A percentile compares a stretch with the other conserved stretches of the same genome.
These are phyloP conservation scores for Takifugu ocellatus DNA, from an alignment of 2,797 vertebrate genomes.

Conservation along the genomic window DNA sequence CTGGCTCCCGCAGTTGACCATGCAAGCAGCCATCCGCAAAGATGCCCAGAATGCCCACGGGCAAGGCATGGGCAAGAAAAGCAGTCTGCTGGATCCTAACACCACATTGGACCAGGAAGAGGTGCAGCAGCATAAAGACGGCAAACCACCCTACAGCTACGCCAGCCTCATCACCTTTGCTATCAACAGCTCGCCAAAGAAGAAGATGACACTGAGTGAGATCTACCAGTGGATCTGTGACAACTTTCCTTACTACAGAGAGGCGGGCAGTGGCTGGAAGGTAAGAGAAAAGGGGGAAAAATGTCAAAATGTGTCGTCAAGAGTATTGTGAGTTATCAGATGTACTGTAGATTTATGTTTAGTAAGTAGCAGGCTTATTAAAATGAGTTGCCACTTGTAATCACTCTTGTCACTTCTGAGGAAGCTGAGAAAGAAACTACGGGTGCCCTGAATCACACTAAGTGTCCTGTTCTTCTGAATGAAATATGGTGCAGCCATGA, in stretches of 20 bases:
- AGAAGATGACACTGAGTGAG: constrained; percentile 95
- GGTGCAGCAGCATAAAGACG: constrained; percentile 91
- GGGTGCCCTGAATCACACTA: constrained; percentile 62
- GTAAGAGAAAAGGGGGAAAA: constrained; percentile 64
- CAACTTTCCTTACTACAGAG: constrained; percentile 93
- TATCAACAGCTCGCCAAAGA: constrained; percentile 94
- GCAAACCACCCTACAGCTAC: constrained; percentile 92
- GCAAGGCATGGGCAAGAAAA: constrained; percentile 87
- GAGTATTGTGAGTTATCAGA: not conserved
- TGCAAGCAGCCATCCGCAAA: constrained; percentile 91
- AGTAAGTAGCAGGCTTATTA: constrained; percentile 1
- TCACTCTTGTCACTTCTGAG: constrained; percentile 53
- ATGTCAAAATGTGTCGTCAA: not conserved
- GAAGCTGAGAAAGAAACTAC: constrained; percentile 47
- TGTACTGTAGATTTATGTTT: not conserved
- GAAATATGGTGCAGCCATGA: constrained; percentile 60
- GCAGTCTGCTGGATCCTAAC: constrained; percentile 84
- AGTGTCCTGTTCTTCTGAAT: constrained; percentile 55
- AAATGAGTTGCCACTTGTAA: constrained; percentile 49
- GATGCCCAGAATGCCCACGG: constrained; percentile 85
- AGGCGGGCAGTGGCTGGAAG: constrained; percentile 94
- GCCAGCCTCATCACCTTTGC: constrained; percentile 93
- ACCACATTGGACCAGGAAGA: constrained; percentile 92
- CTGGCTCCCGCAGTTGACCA: constrained; percentile 91
- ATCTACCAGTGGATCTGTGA: constrained; percentile 98